Evolutionary conservation across 2,797 vertebrate species (phyloP).

Genomic region (Clarias laeviceps): DNA sequence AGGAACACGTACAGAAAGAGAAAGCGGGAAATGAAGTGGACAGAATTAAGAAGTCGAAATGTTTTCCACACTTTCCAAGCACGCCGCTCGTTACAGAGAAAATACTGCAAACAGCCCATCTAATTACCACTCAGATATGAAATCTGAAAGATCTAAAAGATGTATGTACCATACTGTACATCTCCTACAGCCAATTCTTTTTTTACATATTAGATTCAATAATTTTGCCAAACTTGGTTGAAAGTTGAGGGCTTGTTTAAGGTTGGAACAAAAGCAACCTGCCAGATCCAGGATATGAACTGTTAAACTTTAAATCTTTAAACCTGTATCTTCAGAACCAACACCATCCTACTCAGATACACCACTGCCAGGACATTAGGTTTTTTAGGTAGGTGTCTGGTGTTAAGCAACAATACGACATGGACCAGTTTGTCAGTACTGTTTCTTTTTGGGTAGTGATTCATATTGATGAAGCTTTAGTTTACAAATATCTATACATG

Average conservation of each 20-base stretch:
- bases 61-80: neutral
- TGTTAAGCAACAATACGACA: neutral
- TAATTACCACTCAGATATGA: constrained; percentile 11
- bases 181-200: neutral
- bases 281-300: neutral
- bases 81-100: neutral
- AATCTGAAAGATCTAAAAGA: neutral
- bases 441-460: neutral
- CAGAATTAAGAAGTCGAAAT: neutral
- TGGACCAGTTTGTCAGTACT: neutral
- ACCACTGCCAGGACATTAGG: neutral
- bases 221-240: neutral
- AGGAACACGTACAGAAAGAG: neutral
- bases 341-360: neutral
- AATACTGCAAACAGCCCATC: neutral
- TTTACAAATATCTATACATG: neutral
- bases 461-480: neutral
- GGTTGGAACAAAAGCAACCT: neutral
- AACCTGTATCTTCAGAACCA: neutral
- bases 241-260: neutral
- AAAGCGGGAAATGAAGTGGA: neutral
- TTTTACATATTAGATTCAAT: neutral
- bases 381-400: no score
- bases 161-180: no score
- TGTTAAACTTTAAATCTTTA: neutral